phyloP scores from a whole-genome alignment of 1,140 invertebrate genomes.

The Centruroides sculpturatus region DNA sequence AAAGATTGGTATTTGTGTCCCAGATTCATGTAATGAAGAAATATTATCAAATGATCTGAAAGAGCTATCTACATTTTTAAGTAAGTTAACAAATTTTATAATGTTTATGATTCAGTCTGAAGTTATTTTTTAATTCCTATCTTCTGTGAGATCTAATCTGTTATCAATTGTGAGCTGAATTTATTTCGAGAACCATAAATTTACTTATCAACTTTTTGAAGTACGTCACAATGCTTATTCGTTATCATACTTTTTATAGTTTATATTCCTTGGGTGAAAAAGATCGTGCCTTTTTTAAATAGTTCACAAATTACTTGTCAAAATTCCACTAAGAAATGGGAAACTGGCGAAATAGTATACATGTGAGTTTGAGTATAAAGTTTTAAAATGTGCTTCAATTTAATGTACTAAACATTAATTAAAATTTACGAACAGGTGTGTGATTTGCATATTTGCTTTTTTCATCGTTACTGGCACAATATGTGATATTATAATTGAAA shows the following conservation, averaged over 20 bases:
- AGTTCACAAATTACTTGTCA: background rate
- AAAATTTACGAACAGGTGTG: too few relatives aligned
- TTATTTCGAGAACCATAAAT: too few relatives aligned
- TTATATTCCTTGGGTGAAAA: background rate
- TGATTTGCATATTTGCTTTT: too few relatives aligned
- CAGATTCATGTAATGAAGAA: background rate
- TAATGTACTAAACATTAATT: too few relatives aligned
- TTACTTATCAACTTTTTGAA: background rate
- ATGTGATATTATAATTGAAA: too few relatives aligned
- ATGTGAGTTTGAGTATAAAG: too few relatives aligned
- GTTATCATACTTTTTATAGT: background rate
- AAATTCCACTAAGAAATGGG: background rate
- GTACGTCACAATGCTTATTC: background rate
- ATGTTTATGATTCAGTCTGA: background rate
- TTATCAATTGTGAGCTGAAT: too few relatives aligned
- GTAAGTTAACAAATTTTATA: background rate
- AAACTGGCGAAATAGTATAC: background rate
- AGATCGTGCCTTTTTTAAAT: background rate
- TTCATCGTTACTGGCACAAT: too few relatives aligned
- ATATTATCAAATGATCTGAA: background rate
- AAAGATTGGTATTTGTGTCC: slow-evolving; percentile 3
- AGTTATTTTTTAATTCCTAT: background rate
- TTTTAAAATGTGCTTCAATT: too few relatives aligned
- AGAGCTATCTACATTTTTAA: background rate
- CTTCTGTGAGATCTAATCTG: too few relatives aligned